Base-by-base conservation (phyloP, 2,797 vertebrate genomes). In the Gadopsis bispinosus region DNA sequence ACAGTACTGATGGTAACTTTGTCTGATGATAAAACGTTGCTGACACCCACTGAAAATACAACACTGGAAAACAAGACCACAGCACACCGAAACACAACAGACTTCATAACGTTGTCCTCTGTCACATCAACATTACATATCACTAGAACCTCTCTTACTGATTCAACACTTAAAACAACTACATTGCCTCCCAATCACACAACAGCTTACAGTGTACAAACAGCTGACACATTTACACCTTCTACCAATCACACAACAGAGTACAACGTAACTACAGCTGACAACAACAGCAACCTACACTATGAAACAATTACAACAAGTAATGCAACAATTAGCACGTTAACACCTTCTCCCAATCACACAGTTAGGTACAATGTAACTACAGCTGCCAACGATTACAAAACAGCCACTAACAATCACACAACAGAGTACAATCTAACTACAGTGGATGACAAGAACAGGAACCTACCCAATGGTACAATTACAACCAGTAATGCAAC, bases 41-140 rank as follows among this genome's bases (percentile, higher is more conserved):
- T 9, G 43, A 65, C 50, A 26, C 26, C 35, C 5, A 55, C 66
- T 31, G 53, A 22, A 31, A 70, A 45, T 16, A 35, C 37, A 35
- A 17, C 10, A 35, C 37, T 48, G 51, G 22, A 62, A n/a, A 80
- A 71, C 29, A 65, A 67, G 67, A 79, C 67, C 12, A 10, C n/a
- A 56, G 14, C 14, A 13, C 12, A 26, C 3, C 66, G 37, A 16
- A 74, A 43, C 4, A 67, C 33, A 69, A 58, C 63, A 50, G 50
- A 55, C 5, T 29, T 50, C 8, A 56, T 0, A 43, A n/a, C 19
- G 7, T 4, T 33, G n/a, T 19, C 47, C 3, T 11, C 69, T 13
- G 4, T 19, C 22, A 37, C 35, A 31, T 55, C 66, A 51, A 79
- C 65, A 63, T 2, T 22, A 54, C 29, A 47, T 4, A 78, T 29